Percentiles rank a stretch among this genome's conserved stretches.
phyloP scores from a whole-genome alignment of 2,888 invertebrate genomes.

The Trachelus iudaicus region DNA sequence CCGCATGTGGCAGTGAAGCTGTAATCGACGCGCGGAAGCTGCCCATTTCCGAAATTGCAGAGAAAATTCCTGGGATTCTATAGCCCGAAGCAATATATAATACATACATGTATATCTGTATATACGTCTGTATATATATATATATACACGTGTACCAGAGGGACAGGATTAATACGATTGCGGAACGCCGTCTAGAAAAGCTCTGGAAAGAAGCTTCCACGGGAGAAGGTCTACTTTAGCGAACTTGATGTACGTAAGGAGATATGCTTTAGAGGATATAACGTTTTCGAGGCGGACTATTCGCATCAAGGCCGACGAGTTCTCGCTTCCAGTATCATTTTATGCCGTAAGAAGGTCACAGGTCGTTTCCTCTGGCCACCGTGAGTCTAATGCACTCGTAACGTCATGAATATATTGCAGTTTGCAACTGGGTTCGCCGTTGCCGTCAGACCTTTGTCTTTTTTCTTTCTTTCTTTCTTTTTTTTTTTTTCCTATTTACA shows the following conservation, averaged over 20 bases:
- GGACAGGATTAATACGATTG: neutral
- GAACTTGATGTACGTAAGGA: neutral
- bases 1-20: neutral
- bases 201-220: neutral
- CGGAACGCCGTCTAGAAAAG: neutral
- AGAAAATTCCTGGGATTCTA: neutral
- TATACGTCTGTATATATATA: neutral
- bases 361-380: conserved; percentile 27
- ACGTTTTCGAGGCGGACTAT: neutral
- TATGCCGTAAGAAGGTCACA: conserved; percentile 42
- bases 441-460: neutral
- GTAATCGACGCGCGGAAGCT: neutral
- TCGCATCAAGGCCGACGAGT: conserved; percentile 11
- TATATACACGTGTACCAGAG: neutral
- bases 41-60: neutral
- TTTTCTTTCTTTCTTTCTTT: neutral
- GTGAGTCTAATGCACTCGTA: conserved; percentile 4
- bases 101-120: neutral
- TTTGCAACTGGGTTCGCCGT: conserved; percentile 4
- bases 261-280: neutral
- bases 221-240: neutral
- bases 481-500: neutral
- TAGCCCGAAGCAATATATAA: neutral
- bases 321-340: conserved; percentile 28
- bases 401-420: neutral